Evolutionary conservation across 1,140 invertebrate species (phyloP), one percentile per base, ranked within the genome.

Genomic region (Caenorhabditis briggsae): DNA sequence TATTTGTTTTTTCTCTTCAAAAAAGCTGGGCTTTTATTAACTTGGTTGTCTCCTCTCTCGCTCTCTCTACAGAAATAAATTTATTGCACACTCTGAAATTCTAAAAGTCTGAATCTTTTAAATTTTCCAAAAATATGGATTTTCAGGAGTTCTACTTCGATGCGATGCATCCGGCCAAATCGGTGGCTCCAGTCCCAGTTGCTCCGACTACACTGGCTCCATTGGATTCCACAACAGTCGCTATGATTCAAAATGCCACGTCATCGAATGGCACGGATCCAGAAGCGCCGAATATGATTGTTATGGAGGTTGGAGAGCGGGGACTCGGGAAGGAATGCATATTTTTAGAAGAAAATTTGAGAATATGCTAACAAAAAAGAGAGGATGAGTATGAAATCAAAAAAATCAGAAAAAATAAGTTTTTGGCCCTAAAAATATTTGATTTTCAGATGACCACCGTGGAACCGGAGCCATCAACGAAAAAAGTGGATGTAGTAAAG

Each of bases 131-230:
- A n/a, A 11, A n/a, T 11, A 16, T n/a, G 18, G 16, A 58, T 14
- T 85, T 85, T 46, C 84, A 88, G 86, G 88, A 88, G 59, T 85
- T 82, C 70, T 88, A 82, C 86, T 88, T 88, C 83, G 88, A 88
- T 53, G 86, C 88, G 16, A 82, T 88, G 53, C 86, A 88, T 43
- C 88, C 86, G 8, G 33, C 58, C 78, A 83, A 82, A 23, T 12
- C 85, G 9, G 78, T 33, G 12, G 43, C 7, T 25, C 33, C n/a
- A 11, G 7, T 25, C 14, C 20, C 82, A 46, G 46, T 20, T 5
- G 46, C 18, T 33, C 46, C 33, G 2, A 14, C 46, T 20, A 33
- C 58, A 43, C 23, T 25, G 25, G 59, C 20, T 61, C 23, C 65
- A 25, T 18, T 70, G 2, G 65, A 70, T 46, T 2, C n/a, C 5